Conservation (phyloP, 2,888 invertebrate species). For the Drosophila suboccidentalis region DNA sequence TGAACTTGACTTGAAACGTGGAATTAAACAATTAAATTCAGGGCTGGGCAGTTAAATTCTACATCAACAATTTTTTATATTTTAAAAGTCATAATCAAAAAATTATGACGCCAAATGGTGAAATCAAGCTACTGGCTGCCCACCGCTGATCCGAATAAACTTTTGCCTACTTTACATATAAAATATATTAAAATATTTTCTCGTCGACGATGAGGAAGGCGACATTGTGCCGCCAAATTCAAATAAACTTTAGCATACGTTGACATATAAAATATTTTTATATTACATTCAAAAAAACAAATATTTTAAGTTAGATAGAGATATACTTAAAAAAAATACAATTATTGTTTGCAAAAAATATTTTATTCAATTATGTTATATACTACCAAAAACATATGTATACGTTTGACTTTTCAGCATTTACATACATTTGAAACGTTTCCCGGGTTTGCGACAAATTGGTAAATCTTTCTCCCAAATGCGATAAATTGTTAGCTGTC, state of each 20-base stretch:
- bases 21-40: not conserved
- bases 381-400: not conserved
- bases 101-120: no score
- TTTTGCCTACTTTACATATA: no score
- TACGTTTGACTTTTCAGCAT: not conserved
- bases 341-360: not conserved
- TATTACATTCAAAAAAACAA: not conserved
- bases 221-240: no score
- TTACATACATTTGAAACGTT: not conserved
- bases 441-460: not conserved
- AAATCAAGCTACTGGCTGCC: no score
- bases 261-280: not conserved
- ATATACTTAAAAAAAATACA: not conserved
- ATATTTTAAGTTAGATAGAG: not conserved
- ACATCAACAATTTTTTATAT: no score
- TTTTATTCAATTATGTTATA: not conserved
- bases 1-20: not conserved
- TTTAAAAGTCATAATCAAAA: no score
- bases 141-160: no score
- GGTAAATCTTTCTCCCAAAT: constrained; percentile 11
- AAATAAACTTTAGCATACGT: no score
- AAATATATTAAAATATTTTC: no score
- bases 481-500: constrained; percentile 2
- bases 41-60: not conserved
- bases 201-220: no score